Evolutionary conservation across 1,140 invertebrate species (phyloP).

Genomic region (Heliconius congener): DNA sequence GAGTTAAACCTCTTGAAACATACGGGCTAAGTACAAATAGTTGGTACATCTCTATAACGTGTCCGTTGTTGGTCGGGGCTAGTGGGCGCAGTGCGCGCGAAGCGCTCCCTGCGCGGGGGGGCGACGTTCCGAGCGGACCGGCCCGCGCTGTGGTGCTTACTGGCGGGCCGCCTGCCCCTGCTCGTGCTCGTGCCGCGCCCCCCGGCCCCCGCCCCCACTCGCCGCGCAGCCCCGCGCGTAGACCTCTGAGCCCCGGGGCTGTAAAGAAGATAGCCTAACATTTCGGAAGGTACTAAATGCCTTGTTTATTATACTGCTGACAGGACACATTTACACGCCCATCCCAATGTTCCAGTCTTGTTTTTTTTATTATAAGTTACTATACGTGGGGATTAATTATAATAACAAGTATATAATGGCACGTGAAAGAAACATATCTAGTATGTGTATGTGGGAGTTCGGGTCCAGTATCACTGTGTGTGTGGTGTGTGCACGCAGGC

Average conservation of each 20-base stretch:
- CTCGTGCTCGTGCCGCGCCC: conserved; percentile 28
- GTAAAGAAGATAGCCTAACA: background rate
- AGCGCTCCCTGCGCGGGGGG: conserved; percentile 41
- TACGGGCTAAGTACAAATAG: background rate
- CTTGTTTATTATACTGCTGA: background rate
- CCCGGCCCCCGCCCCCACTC: conserved; percentile 20
- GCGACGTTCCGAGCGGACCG: conserved; percentile 51
- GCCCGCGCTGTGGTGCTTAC: conserved; percentile 58
- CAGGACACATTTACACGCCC: background rate
- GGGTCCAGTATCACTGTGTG: background rate
- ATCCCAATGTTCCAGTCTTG: background rate
- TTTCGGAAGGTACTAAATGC: background rate
- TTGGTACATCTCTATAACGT: conserved; percentile 18
- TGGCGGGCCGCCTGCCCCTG: conserved; percentile 38
- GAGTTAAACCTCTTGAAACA: background rate
- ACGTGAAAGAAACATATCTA: background rate
- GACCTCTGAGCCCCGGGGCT: conserved; percentile 48
- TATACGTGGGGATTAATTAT: background rate
- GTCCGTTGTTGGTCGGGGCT: conserved; percentile 38
- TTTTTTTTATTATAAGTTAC: background rate
- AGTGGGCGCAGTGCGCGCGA: conserved; percentile 51
- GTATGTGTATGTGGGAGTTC: background rate
- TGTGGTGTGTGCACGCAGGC: conserved; percentile 53
- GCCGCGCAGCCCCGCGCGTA: conserved; percentile 31
- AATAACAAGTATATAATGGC: background rate